A percentile compares a stretch with the other conserved stretches of the same genome.
Conservation (phyloP, 1,140 invertebrate species). For the Drosophila malerkotliana region DNA sequence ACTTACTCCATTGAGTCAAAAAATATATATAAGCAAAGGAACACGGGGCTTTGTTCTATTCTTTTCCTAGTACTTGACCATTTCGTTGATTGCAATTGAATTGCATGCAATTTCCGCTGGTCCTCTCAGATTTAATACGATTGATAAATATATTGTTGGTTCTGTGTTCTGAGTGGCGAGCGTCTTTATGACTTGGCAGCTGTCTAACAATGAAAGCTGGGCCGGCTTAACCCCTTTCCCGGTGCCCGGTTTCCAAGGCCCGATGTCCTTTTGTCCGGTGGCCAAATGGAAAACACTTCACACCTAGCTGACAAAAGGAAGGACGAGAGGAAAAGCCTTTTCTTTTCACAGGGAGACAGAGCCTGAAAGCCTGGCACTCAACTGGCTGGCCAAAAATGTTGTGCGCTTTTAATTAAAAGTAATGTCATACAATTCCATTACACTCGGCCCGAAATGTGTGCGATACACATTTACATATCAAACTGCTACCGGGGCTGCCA, state of each 20-base stretch:
- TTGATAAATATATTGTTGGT: slow-evolving; percentile 52
- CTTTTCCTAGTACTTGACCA: slow-evolving; percentile 23
- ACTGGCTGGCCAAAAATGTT: slow-evolving; percentile 74
- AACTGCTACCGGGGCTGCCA: slow-evolving; percentile 41
- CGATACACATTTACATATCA: slow-evolving; percentile 82
- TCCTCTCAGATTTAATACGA: slow-evolving; percentile 71
- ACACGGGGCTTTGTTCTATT: slow-evolving; percentile 13
- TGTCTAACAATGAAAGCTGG: slow-evolving; percentile 44
- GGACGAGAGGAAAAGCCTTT: slow-evolving; percentile 30
- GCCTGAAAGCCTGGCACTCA: slow-evolving; percentile 56
- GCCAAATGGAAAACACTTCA: slow-evolving; percentile 56
- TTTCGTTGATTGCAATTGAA: slow-evolving; percentile 70
- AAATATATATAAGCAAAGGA: neutral
- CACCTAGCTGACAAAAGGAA: slow-evolving; percentile 64
- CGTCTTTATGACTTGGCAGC: slow-evolving; percentile 57
- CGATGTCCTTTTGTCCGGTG: neutral
- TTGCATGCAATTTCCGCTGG: slow-evolving; percentile 70
- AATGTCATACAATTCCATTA: slow-evolving; percentile 83
- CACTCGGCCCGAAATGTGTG: slow-evolving; percentile 75
- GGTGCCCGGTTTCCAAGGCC: slow-evolving; percentile 1
- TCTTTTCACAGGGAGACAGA: slow-evolving; percentile 25
- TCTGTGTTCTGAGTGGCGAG: slow-evolving; percentile 21
- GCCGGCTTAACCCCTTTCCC: slow-evolving; percentile 48
- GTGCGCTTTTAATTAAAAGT: slow-evolving; percentile 83
- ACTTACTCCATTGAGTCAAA: neutral